phyloP scores from a whole-genome alignment of 2,113 vertebrate species.

The Crotalus horridus region DNA sequence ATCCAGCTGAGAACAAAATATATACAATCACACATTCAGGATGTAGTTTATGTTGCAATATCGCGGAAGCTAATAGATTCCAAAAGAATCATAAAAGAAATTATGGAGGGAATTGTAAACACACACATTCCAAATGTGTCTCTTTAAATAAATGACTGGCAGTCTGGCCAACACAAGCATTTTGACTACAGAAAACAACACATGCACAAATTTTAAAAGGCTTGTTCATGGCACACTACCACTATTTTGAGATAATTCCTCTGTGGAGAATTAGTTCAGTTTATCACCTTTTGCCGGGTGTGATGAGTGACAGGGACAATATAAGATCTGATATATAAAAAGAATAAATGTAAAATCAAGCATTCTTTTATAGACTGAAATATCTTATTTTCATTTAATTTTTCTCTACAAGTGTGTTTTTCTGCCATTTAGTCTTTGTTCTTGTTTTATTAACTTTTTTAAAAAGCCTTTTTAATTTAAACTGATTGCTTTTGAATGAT shows the following conservation, averaged over 20 bases:
- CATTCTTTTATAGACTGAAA: neutral
- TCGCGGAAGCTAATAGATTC: neutral
- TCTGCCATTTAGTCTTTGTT: neutral
- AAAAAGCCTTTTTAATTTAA: neutral
- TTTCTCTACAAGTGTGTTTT: neutral
- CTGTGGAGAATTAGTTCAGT: conserved; percentile 12
- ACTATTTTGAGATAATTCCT: neutral
- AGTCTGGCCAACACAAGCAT: neutral
- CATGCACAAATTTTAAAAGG: conserved; percentile 20
- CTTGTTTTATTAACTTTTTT: neutral
- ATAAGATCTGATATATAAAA: neutral
- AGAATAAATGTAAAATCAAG: neutral
- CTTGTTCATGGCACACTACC: neutral
- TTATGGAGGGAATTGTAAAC: neutral
- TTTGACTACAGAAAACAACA: conserved; percentile 7
- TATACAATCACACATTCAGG: neutral
- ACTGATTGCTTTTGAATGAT: neutral
- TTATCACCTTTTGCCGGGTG: neutral
- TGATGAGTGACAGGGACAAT: neutral
- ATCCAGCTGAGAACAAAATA: neutral
- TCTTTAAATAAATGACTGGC: neutral
- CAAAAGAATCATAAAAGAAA: conserved; percentile 5
- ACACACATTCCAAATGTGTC: neutral
- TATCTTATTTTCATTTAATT: neutral
- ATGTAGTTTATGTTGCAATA: neutral